Conservation (phyloP, 2,797 vertebrate genomes). For the Chelon labrosus region DNA sequence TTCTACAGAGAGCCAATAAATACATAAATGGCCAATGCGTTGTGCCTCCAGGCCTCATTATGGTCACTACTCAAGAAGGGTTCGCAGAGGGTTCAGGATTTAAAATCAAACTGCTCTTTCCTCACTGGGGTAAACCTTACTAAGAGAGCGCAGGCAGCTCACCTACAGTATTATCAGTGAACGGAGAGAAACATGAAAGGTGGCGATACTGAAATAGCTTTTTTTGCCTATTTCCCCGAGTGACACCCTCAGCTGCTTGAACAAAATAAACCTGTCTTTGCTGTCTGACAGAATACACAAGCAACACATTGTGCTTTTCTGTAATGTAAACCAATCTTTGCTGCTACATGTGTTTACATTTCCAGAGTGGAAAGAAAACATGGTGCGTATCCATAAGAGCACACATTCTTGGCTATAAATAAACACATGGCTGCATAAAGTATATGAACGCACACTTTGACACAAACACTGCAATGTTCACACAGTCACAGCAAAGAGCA, state of each 20-base stretch:
- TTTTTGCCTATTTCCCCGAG: slow-evolving; percentile 7
- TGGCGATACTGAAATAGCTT: slow-evolving; percentile 1
- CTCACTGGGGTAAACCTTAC: slow-evolving; percentile 2
- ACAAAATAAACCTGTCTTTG: not conserved
- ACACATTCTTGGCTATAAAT: not conserved
- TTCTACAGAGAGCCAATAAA: slow-evolving; percentile 46
- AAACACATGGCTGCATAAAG: slow-evolving; percentile 1
- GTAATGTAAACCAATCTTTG: slow-evolving; percentile 1
- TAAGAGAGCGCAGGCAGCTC: slow-evolving; percentile 9
- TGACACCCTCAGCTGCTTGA: slow-evolving; percentile 4
- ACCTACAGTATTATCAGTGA: slow-evolving; percentile 3
- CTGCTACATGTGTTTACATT: not conserved
- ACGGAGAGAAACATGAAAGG: not conserved
- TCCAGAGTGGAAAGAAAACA: not conserved
- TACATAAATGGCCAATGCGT: slow-evolving; percentile 24
- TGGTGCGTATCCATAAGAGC: not conserved
- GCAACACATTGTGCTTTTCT: not conserved
- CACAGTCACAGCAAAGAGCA: slow-evolving; percentile 19
- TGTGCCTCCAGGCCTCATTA: slow-evolving; percentile 33
- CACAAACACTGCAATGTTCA: slow-evolving; percentile 23
- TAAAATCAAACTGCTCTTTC: slow-evolving; percentile 28
- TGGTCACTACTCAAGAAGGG: slow-evolving; percentile 17
- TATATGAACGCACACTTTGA: not conserved
- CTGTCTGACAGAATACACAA: slow-evolving; percentile 1
- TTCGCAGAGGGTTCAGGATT: slow-evolving; percentile 33